Conservation (phyloP, 2,113 vertebrate species). For the Osmerus eperlanus region DNA sequence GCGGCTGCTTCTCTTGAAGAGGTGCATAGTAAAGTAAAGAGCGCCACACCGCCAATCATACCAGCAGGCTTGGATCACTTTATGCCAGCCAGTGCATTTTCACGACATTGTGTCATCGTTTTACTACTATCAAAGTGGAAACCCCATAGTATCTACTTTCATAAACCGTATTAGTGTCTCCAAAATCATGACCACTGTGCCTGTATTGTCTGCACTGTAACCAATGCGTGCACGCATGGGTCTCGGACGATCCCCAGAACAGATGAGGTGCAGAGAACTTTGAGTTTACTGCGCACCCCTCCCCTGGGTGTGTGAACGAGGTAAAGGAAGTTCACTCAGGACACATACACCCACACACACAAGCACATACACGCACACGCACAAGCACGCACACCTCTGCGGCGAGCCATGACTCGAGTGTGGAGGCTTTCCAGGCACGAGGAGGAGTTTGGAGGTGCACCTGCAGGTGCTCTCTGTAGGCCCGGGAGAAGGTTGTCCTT, state of each 20-base stretch:
- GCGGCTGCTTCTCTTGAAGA: slow-evolving; percentile 13
- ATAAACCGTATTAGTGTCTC: slow-evolving; percentile 44
- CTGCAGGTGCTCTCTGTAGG: slow-evolving; percentile 40
- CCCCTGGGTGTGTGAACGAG: slow-evolving; percentile 60
- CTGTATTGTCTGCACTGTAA: too few relatives aligned
- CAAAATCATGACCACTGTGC: slow-evolving; percentile 1
- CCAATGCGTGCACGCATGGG: too few relatives aligned
- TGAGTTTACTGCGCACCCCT: slow-evolving; percentile 64
- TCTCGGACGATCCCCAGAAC: slow-evolving; percentile 36
- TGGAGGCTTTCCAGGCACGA: slow-evolving; percentile 16
- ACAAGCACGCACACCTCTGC: background rate
- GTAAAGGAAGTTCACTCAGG: slow-evolving; percentile 48
- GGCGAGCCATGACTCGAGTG: slow-evolving; percentile 24
- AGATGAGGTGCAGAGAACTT: slow-evolving; percentile 65
- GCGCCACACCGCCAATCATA: slow-evolving; percentile 2
- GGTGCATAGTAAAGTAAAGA: slow-evolving; percentile 13
- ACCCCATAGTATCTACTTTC: background rate
- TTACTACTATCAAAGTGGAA: too few relatives aligned
- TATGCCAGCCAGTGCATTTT: background rate
- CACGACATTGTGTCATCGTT: too few relatives aligned
- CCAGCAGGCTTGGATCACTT: background rate
- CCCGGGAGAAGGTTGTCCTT: slow-evolving; percentile 32
- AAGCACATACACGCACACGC: slow-evolving; percentile 6
- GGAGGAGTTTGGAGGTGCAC: slow-evolving; percentile 35
- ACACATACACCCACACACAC: slow-evolving; percentile 16